Conservation (phyloP, 2,113 vertebrate genomes). For the Paraplagusia blochii region DNA sequence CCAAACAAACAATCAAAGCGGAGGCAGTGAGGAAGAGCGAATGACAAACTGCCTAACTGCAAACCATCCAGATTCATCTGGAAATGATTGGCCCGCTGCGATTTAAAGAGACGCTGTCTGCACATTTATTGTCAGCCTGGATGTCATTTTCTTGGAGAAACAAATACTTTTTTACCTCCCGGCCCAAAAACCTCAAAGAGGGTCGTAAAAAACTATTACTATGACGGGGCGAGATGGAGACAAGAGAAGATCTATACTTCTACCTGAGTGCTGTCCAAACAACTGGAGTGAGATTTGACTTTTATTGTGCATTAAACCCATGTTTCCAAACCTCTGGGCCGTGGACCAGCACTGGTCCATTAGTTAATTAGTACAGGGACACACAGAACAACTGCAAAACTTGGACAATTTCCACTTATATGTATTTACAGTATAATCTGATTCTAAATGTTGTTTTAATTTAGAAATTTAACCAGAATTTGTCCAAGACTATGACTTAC, state of each 20-base stretch:
- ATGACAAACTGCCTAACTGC: constrained; percentile 19
- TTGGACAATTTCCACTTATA: no score
- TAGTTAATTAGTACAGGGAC: no score
- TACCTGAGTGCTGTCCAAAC: not conserved
- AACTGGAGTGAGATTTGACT: not conserved
- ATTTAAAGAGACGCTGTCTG: constrained; percentile 28
- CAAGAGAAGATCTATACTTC: not conserved
- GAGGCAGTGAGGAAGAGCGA: constrained; percentile 19
- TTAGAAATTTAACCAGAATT: no score
- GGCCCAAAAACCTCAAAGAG: not conserved
- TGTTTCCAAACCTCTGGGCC: no score
- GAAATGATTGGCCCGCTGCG: constrained; percentile 35
- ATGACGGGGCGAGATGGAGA: not conserved
- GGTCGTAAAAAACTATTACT: not conserved
- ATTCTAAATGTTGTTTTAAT: no score
- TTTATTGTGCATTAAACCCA: not conserved
- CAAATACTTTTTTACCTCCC: constrained; percentile 10
- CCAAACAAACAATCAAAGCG: constrained; percentile 41
- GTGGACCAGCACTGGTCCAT: no score
- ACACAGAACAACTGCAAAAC: no score
- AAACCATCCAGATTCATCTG: constrained; percentile 34
- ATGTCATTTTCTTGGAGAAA: constrained; percentile 6
- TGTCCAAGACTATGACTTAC: no score
- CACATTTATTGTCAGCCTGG: constrained; percentile 19
- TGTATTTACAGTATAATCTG: no score